These are phyloP conservation scores for Drosophila kanekoi DNA, from an alignment of 2,888 invertebrate species.

Conservation along the genomic window DNA sequence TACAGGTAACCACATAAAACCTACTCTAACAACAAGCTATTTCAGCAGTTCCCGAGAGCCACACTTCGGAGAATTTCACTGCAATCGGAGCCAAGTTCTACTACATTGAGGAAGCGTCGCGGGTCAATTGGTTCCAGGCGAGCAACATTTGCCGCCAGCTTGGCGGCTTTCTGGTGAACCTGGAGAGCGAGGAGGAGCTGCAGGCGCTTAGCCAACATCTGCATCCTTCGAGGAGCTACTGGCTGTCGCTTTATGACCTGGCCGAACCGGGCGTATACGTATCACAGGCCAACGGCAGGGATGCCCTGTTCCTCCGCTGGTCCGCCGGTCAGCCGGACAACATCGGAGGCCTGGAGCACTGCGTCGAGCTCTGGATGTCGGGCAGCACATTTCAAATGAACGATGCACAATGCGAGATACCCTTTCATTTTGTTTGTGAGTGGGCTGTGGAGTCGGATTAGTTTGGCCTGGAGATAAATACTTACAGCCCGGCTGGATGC, in stretches of 20 bases:
- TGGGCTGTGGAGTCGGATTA: constrained; percentile 1
- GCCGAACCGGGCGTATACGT: constrained; percentile 10
- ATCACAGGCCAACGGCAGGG: constrained; percentile 13
- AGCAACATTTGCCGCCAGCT: constrained; percentile 22
- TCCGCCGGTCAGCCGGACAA: constrained; percentile 68
- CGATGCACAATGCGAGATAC: constrained; percentile 10
- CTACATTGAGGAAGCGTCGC: constrained; percentile 8
- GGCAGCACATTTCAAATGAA: constrained; percentile 36
- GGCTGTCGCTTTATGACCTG: constrained; percentile 24
- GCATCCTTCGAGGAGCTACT: constrained; percentile 24
- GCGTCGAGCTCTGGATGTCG: constrained; percentile 31
- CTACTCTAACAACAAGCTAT: background rate
- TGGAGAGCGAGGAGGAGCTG: constrained; percentile 15
- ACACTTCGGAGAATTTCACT: background rate
- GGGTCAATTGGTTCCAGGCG: constrained; percentile 22
- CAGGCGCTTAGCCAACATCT: constrained; percentile 1
- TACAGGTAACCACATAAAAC: background rate
- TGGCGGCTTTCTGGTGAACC: constrained; percentile 7
- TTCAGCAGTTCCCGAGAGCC: background rate
- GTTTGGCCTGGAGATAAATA: constrained; percentile 84
- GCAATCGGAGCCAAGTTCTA: constrained; percentile 6
- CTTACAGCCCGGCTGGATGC: constrained; percentile 95
- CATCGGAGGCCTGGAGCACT: constrained; percentile 45
- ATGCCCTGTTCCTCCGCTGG: constrained; percentile 34
- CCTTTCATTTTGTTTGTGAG: constrained; percentile 14